These are phyloP conservation scores for Altica lythri DNA, from an alignment of 2,888 invertebrate genomes.

Conservation along the genomic window DNA sequence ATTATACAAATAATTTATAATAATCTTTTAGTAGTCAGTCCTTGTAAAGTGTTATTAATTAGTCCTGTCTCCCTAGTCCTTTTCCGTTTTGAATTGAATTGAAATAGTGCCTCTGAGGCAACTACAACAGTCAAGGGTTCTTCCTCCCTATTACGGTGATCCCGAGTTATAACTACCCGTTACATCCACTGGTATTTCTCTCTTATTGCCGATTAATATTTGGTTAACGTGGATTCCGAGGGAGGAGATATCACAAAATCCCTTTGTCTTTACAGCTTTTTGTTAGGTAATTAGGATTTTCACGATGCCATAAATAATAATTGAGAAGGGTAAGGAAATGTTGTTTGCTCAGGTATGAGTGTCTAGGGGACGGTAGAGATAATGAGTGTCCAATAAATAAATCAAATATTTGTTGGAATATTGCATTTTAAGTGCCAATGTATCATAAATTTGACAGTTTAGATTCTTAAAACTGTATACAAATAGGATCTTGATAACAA, in stretches of 20 bases:
- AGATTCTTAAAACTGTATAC: too few species aligned
- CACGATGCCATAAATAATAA: background rate
- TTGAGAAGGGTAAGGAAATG: background rate
- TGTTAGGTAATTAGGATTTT: constrained; percentile 13
- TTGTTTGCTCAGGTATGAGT: background rate
- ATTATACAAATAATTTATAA: too few species aligned
- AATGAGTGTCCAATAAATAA: background rate
- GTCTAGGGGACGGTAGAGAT: background rate
- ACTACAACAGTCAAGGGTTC: constrained; percentile 38
- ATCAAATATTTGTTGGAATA: constrained; percentile 5
- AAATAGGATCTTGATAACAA: too few species aligned
- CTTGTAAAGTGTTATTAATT: constrained; percentile 49
- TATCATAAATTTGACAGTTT: too few species aligned
- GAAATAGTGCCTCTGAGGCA: constrained; percentile 30
- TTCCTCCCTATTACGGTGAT: constrained; percentile 35
- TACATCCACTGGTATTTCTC: constrained; percentile 27
- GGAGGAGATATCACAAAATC: constrained; percentile 15
- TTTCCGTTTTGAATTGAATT: constrained; percentile 6
- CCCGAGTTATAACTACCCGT: constrained; percentile 14
- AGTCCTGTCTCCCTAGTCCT: constrained; percentile 43
- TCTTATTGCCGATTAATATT: constrained; percentile 33
- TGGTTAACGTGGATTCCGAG: constrained; percentile 28
- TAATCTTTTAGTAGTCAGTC: constrained; percentile 24
- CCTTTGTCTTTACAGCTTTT: constrained; percentile 21
- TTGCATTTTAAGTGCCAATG: too few species aligned